A percentile compares a stretch with the other conserved stretches of the same genome.
These are phyloP conservation scores for Oscheius sp. DNA, from an alignment of 2,888 invertebrate species.

Conservation along the genomic window DNA sequence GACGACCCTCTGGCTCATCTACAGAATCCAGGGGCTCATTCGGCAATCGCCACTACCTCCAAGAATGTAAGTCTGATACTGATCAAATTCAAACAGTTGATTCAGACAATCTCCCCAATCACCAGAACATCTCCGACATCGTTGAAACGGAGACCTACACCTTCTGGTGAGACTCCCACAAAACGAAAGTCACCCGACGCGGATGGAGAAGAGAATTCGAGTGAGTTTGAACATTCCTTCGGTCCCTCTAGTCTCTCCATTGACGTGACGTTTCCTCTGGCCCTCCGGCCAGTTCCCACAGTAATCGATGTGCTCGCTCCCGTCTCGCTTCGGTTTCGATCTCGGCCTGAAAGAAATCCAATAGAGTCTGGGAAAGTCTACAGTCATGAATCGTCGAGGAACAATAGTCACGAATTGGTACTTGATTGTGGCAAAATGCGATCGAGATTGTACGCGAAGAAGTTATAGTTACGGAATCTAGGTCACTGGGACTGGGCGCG, in stretches of 20 bases:
- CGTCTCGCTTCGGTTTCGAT: neutral
- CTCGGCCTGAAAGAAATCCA: neutral
- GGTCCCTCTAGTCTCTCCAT: neutral
- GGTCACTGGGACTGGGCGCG: neutral
- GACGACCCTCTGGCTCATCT: slow-evolving; percentile 13
- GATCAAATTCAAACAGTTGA: neutral
- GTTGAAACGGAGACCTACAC: slow-evolving; percentile 8
- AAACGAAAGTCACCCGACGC: slow-evolving; percentile 28
- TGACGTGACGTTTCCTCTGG: neutral
- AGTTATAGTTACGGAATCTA: neutral
- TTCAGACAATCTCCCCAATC: slow-evolving; percentile 26
- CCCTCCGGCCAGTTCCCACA: slow-evolving; percentile 24
- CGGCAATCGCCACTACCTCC: slow-evolving; percentile 23
- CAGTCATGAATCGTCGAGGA: neutral
- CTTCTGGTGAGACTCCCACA: neutral
- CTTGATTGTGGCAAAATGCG: neutral
- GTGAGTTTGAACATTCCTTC: slow-evolving; percentile 8
- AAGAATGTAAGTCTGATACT: neutral
- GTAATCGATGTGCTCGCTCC: slow-evolving; percentile 26
- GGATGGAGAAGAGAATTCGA: neutral
- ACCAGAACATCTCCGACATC: neutral
- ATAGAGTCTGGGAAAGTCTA: slow-evolving; percentile 9
- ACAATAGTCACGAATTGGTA: neutral
- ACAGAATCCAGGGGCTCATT: neutral
- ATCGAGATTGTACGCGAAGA: neutral